phyloP scores from a whole-genome alignment of 2,113 vertebrate species.

The Gambusia affinis region DNA sequence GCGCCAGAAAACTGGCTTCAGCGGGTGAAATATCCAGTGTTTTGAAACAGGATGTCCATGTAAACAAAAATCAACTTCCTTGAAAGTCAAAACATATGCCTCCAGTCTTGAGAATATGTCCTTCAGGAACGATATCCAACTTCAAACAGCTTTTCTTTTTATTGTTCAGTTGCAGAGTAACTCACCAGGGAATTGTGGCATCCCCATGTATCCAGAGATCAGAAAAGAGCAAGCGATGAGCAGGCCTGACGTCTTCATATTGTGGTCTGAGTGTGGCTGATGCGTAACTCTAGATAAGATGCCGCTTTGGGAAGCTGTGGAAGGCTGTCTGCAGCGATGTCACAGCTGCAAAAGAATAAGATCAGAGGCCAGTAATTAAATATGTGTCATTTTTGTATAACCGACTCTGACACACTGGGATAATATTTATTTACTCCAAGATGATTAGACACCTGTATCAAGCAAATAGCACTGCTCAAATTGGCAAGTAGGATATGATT shows the following conservation, averaged over 20 bases:
- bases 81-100: not conserved
- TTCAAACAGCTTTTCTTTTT: not conserved
- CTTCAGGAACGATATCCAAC: not conserved
- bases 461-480: constrained; percentile 1
- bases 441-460: constrained; percentile 6
- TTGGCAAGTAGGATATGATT: not conserved
- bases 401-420: constrained; percentile 7
- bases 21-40: not conserved
- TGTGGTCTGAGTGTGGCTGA: constrained; percentile 40
- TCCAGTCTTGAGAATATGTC: not conserved
- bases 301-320: constrained; percentile 33
- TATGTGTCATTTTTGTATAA: constrained; percentile 25
- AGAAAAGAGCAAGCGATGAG: constrained; percentile 60
- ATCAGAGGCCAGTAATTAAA: constrained; percentile 29
- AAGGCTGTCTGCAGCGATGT: constrained; percentile 15
- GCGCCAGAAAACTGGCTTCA: not conserved
- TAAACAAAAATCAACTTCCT: not conserved
- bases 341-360: constrained; percentile 33
- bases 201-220: constrained; percentile 38
- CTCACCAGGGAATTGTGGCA: constrained; percentile 76
- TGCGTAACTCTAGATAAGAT: constrained; percentile 26
- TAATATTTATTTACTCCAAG: constrained; percentile 32
- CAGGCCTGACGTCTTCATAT: constrained; percentile 66
- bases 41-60: not conserved
- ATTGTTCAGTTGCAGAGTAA: not conserved